phyloP scores from a whole-genome alignment of 1,140 invertebrate species.

The Solenopsis fugax region DNA sequence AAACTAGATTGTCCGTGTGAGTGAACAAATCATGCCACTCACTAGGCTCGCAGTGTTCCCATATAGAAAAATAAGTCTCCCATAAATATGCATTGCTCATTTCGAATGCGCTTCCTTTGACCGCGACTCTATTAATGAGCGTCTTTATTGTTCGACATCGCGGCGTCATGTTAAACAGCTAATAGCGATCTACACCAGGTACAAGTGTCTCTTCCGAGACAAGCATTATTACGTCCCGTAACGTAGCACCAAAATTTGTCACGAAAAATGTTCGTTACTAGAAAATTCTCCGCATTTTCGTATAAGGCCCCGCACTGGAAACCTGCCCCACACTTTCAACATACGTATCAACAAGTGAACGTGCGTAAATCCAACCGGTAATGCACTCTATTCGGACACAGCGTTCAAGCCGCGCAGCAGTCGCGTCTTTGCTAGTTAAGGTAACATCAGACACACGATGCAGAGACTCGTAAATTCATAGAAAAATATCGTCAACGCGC shows the following conservation, averaged over 20 bases:
- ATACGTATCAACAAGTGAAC: background rate
- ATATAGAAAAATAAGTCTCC: conserved; percentile 62
- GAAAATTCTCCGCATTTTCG: conserved; percentile 4
- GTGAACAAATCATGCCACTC: background rate
- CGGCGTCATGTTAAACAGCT: conserved; percentile 32
- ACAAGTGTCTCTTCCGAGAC: conserved; percentile 24
- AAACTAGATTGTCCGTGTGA: conserved; percentile 12
- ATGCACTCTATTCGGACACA: conserved; percentile 13
- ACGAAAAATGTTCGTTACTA: conserved; percentile 30
- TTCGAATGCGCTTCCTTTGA: conserved; percentile 5
- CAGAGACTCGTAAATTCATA: conserved; percentile 43
- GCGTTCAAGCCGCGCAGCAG: background rate
- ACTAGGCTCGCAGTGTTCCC: conserved; percentile 11
- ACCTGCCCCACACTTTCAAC: background rate
- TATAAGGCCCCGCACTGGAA: conserved; percentile 45
- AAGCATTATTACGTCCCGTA: conserved; percentile 9
- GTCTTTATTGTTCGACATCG: conserved; percentile 20
- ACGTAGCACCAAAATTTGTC: conserved; percentile 22
- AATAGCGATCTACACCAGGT: conserved; percentile 56
- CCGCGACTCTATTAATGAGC: conserved; percentile 8
- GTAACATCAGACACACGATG: background rate
- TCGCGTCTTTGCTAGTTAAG: background rate
- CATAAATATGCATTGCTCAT: conserved; percentile 39
- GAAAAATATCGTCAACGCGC: conserved; percentile 51
- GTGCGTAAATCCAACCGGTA: background rate